These are phyloP conservation scores for Lochmaea capreae DNA, from an alignment of 2,888 invertebrate genomes.

Conservation along the genomic window DNA sequence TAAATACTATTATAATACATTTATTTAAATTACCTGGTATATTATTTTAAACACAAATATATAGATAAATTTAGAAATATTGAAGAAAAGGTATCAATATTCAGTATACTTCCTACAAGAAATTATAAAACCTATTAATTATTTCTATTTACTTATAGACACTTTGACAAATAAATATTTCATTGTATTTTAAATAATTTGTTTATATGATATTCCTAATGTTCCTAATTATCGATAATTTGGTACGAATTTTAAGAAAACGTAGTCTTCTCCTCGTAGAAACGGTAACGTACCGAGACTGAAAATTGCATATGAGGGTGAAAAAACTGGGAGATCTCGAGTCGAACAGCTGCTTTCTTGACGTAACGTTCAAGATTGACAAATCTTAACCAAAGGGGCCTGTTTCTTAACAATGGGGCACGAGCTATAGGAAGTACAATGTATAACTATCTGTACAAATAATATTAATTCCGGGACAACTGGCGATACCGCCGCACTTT, in stretches of 20 bases:
- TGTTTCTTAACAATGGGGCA: conserved; percentile 48
- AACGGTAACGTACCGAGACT: conserved; percentile 41
- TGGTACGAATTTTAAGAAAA: neutral
- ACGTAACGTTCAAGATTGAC: conserved; percentile 48
- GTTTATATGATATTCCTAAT: too few species aligned
- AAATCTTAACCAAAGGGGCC: conserved; percentile 47
- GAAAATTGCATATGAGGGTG: conserved; percentile 46
- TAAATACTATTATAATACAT: too few species aligned
- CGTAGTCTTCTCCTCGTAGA: neutral
- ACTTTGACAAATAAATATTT: too few species aligned
- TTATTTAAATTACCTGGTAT: too few species aligned
- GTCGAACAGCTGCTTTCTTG: conserved; percentile 44
- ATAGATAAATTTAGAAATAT: too few species aligned
- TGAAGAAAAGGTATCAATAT: too few species aligned
- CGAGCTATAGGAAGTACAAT: conserved; percentile 50
- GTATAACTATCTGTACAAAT: conserved; percentile 44
- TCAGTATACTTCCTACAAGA: too few species aligned
- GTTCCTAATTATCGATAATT: too few species aligned
- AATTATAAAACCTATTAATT: too few species aligned
- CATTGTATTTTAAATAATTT: too few species aligned
- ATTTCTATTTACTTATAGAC: too few species aligned
- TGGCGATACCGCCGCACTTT: conserved; percentile 17
- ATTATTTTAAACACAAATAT: too few species aligned
- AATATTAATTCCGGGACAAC: conserved; percentile 41
- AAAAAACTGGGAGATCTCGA: conserved; percentile 34